Conservation (phyloP, 2,797 vertebrate genomes). For the Petrocephalus schoutedeni region DNA sequence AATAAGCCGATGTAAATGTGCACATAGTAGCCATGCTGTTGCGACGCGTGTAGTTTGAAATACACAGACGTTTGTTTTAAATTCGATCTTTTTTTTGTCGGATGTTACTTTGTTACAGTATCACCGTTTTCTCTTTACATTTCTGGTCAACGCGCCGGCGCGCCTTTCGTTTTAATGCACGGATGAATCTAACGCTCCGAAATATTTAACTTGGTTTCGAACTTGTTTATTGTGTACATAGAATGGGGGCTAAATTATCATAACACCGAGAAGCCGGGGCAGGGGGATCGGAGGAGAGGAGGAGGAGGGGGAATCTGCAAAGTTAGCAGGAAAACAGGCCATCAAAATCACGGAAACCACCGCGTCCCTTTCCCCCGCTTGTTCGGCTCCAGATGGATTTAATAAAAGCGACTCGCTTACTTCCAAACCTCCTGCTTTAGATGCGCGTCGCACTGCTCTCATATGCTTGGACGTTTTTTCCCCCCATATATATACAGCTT, state of each 20-base stretch:
- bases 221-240: not conserved
- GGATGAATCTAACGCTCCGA: not conserved
- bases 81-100: not conserved
- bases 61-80: not conserved
- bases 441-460: not conserved
- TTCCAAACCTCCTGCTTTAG: constrained; percentile 37
- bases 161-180: not conserved
- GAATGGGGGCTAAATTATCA: not conserved
- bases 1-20: not conserved
- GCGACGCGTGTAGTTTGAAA: not conserved
- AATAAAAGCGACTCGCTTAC: constrained; percentile 44
- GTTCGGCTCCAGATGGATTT: constrained; percentile 51
- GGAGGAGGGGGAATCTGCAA: constrained; percentile 47
- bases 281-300: constrained; percentile 11
- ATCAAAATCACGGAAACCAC: constrained; percentile 58
- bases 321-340: constrained; percentile 58
- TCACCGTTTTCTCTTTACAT: not conserved
- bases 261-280: constrained; percentile 23
- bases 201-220: not conserved
- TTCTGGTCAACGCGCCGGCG: not conserved
- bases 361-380: constrained; percentile 21
- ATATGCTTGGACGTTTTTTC: not conserved
- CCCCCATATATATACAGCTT: not conserved
- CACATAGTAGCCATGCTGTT: not conserved
- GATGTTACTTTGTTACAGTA: not conserved